These are phyloP conservation scores for Cerceris ruficornis DNA, from an alignment of 2,888 invertebrate species.

Conservation along the genomic window DNA sequence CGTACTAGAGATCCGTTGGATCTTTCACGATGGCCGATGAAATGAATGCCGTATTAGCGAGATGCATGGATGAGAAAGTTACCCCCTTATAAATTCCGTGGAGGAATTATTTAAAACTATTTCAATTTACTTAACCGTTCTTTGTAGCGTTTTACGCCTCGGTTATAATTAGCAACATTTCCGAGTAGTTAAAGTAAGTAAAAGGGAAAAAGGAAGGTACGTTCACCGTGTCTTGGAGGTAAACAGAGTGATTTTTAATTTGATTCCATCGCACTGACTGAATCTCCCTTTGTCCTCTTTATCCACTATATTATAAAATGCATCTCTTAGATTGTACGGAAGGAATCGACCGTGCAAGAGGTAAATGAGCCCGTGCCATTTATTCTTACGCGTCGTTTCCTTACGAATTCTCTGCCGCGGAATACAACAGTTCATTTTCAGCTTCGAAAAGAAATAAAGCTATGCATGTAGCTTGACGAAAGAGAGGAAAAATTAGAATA, in stretches of 20 bases:
- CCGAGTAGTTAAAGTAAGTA: not conserved
- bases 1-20: too few relatives aligned
- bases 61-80: not conserved
- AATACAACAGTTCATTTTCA: constrained; percentile 5
- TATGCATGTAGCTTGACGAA: not conserved
- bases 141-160: not conserved
- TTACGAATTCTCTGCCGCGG: constrained; percentile 11
- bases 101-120: not conserved
- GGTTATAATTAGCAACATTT: not conserved
- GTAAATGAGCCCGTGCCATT: constrained; percentile 51
- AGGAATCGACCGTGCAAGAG: constrained; percentile 21
- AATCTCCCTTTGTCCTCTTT: not conserved
- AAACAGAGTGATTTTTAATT: constrained; percentile 13
- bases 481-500: not conserved
- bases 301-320: constrained; percentile 1
- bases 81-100: not conserved
- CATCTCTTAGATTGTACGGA: constrained; percentile 12
- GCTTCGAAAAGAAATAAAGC: not conserved
- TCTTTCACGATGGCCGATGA: not conserved
- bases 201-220: constrained; percentile 1
- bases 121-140: not conserved
- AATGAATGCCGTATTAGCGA: not conserved
- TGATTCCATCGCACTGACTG: constrained; percentile 1
- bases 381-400: constrained; percentile 55
- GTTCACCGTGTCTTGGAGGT: not conserved